A percentile compares a stretch with the other conserved stretches of the same genome.
Conservation (phyloP, 2,797 vertebrate species). For the Gallinago solitaria region DNA sequence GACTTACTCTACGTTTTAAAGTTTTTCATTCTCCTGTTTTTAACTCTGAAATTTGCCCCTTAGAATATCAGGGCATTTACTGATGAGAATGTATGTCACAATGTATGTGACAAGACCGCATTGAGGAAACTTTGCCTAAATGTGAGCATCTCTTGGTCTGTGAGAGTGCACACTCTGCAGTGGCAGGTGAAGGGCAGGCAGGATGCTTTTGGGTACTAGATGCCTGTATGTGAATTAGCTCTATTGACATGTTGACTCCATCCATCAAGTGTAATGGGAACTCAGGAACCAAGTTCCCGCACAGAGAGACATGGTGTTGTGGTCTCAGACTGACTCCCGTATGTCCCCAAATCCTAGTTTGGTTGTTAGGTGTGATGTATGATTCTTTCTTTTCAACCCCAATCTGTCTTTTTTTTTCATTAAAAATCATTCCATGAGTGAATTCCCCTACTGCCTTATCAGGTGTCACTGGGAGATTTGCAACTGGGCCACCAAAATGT, state of each 20-base stretch:
- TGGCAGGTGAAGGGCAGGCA: not conserved
- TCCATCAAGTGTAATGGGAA: not conserved
- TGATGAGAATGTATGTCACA: not conserved
- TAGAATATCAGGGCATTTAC: not conserved
- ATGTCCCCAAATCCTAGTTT: not conserved
- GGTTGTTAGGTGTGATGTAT: not conserved
- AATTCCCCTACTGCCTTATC: not conserved
- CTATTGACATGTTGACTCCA: not conserved
- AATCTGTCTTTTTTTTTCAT: not conserved
- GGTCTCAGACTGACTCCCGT: not conserved
- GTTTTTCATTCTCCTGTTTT: not conserved
- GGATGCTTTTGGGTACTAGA: not conserved
- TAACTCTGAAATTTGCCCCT: not conserved
- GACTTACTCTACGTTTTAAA: not conserved
- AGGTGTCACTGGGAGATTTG: not conserved
- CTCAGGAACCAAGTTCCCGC: not conserved
- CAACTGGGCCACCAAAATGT: not conserved
- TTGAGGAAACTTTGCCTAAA: not conserved
- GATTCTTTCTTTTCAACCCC: not conserved
- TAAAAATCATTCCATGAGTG: not conserved
- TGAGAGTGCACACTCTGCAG: not conserved
- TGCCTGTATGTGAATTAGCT: not conserved
- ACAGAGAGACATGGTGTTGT: fast-evolving
- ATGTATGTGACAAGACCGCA: not conserved
- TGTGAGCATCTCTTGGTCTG: not conserved